Conservation (phyloP, 2,888 invertebrate genomes). For the Chamaedrilus cognettii region DNA sequence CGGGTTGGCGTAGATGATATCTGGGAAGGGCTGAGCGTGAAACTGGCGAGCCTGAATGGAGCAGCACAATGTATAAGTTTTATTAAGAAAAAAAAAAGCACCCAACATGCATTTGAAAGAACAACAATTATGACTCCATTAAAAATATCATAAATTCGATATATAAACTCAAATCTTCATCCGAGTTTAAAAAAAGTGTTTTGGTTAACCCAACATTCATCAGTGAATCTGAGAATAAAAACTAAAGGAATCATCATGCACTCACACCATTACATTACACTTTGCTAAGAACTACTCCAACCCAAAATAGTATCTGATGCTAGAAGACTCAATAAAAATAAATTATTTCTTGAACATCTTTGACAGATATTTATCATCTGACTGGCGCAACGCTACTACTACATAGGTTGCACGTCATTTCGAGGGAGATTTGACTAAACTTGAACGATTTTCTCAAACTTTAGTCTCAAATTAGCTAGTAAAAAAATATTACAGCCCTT, state of each 20-base stretch:
- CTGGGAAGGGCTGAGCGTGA: constrained; percentile 18
- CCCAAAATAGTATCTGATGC: not conserved
- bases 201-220: not conserved
- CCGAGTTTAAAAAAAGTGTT: not conserved
- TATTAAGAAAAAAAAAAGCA: not conserved
- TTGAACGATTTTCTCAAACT: too few relatives aligned
- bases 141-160: not conserved
- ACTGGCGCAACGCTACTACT: too few relatives aligned
- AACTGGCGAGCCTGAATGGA: constrained; percentile 13
- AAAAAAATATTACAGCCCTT: too few relatives aligned
- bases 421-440: too few relatives aligned
- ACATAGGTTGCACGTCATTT: too few relatives aligned
- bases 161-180: not conserved
- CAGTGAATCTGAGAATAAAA: too few relatives aligned
- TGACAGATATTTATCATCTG: too few relatives aligned
- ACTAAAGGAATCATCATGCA: too few relatives aligned
- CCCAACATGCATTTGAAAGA: not conserved
- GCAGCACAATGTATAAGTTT: not conserved
- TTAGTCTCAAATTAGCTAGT: too few relatives aligned
- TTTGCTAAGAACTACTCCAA: too few relatives aligned
- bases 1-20: constrained; percentile 14
- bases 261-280: too few relatives aligned
- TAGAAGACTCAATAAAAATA: not conserved
- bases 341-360: not conserved
- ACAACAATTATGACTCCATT: not conserved